phyloP scores from a whole-genome alignment of 2,113 vertebrate species.

The Glaucomys volans region DNA sequence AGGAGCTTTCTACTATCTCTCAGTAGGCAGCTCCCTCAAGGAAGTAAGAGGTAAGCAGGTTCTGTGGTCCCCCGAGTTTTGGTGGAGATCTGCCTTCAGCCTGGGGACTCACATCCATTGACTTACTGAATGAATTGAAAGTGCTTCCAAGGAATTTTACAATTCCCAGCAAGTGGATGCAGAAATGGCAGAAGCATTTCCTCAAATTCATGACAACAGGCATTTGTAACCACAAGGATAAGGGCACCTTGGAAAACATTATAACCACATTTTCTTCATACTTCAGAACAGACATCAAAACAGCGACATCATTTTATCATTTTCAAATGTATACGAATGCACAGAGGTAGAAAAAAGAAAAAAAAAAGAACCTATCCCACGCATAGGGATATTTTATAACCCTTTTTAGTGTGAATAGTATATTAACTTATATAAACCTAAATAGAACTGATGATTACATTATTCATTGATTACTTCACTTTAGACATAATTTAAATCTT shows the following conservation, averaged over 20 bases:
- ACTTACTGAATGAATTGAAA: conserved; percentile 43
- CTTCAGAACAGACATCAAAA: neutral
- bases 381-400: neutral
- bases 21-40: neutral
- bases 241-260: conserved; percentile 34
- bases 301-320: neutral
- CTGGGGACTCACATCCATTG: conserved; percentile 36
- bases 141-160: conserved; percentile 55
- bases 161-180: conserved; percentile 40
- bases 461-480: neutral
- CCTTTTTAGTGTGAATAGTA: neutral
- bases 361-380: neutral
- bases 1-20: neutral
- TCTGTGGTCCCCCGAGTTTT: neutral
- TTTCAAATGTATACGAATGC: neutral
- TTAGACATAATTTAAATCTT: conserved; percentile 7
- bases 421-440: neutral
- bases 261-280: neutral
- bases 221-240: neutral
- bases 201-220: neutral
- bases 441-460: neutral
- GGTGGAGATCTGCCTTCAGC: neutral
- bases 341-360: neutral
- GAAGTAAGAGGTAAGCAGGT: neutral
- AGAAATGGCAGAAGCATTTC: conserved; percentile 48